Conservation (phyloP, 2,888 invertebrate species). For the Xanthia icteritia region DNA sequence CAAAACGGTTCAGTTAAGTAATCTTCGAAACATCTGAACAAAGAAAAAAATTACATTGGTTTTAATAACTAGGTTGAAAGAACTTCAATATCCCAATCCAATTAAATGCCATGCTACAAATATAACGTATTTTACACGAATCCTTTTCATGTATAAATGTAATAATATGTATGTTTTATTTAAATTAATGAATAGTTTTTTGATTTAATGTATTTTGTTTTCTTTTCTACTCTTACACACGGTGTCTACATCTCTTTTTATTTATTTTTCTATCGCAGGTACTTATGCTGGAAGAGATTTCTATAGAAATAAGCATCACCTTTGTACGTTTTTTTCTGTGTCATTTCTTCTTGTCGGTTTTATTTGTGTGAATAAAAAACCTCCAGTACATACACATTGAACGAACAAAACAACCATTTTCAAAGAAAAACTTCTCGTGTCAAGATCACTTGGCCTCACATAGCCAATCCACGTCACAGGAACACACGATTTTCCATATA, state of each 20-base stretch:
- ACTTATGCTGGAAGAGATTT: neutral
- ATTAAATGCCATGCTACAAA: neutral
- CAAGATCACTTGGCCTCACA: slow-evolving; percentile 15
- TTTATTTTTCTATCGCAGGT: neutral
- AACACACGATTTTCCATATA: slow-evolving; percentile 60
- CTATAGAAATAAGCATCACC: neutral
- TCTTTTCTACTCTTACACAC: neutral
- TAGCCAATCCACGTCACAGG: slow-evolving; percentile 23
- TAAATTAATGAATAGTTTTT: neutral
- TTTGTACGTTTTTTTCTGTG: neutral
- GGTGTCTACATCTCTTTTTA: too few relatives aligned
- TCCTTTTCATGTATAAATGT: neutral
- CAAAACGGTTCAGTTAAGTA: neutral
- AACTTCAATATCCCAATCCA: neutral
- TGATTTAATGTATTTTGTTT: neutral
- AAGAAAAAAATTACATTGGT: neutral
- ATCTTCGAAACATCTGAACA: neutral
- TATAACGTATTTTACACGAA: neutral
- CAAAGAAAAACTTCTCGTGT: slow-evolving; percentile 14
- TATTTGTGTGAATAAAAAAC: neutral
- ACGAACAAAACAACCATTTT: slow-evolving; percentile 7
- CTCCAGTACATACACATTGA: neutral
- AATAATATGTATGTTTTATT: neutral
- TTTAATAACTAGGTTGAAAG: neutral
- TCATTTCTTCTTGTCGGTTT: neutral